phyloP scores from a whole-genome alignment of 2,113 vertebrate genomes.

The Sinosuthora webbiana region DNA sequence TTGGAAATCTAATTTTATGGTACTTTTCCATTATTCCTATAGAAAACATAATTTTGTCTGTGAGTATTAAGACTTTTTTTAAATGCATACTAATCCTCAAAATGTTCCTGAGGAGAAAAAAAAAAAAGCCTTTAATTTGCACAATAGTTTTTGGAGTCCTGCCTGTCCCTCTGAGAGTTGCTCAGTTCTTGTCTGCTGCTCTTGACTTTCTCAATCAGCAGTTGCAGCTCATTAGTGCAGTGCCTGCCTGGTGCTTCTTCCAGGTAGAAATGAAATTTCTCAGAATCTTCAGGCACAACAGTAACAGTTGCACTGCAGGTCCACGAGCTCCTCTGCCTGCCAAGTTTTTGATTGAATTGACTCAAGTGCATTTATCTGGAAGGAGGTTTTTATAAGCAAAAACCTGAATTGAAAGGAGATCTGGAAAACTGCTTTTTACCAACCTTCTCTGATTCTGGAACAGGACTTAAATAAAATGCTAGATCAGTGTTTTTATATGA shows the following conservation, averaged over 20 bases:
- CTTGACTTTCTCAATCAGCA: neutral
- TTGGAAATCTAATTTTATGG: neutral
- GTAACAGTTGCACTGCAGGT: neutral
- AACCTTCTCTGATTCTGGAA: neutral
- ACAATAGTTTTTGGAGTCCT: neutral
- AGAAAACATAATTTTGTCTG: neutral
- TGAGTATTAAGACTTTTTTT: neutral
- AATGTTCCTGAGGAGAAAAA: neutral
- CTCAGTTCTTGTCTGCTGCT: neutral
- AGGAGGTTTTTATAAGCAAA: neutral
- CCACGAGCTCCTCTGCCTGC: accelerated
- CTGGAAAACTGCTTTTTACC: neutral
- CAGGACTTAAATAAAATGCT: neutral
- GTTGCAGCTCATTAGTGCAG: neutral
- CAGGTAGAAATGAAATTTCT: neutral
- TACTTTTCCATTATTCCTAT: neutral
- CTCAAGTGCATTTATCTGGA: neutral
- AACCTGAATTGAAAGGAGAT: neutral
- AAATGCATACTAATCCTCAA: neutral
- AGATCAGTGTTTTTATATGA: neutral
- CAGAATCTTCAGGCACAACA: neutral
- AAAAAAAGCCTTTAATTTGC: neutral
- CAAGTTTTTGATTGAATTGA: neutral
- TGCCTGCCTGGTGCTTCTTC: neutral
- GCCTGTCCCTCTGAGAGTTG: neutral